phyloP scores from a whole-genome alignment of 2,797 vertebrate species.

The Pagetopsis macropterus region DNA sequence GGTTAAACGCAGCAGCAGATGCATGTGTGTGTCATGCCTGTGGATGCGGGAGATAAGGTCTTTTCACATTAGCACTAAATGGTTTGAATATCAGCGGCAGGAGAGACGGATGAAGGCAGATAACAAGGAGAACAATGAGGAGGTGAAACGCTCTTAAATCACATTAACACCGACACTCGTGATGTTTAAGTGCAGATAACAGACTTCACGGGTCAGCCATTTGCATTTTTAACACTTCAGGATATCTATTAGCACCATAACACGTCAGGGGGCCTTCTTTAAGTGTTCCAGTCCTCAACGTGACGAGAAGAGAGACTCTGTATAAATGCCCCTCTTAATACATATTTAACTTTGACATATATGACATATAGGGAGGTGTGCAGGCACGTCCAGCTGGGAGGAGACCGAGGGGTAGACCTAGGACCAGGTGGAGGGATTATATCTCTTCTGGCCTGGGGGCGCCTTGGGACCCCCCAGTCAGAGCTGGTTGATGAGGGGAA shows the following conservation, averaged over 20 bases:
- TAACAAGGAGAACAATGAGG: conserved; percentile 20
- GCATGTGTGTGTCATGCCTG: neutral
- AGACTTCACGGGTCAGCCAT: conserved; percentile 2
- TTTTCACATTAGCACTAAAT: neutral
- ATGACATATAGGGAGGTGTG: neutral
- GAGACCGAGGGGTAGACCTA: too few relatives aligned
- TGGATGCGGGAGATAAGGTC: neutral
- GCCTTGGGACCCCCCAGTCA: too few relatives aligned
- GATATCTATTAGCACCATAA: too few relatives aligned
- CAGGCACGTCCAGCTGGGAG: too few relatives aligned
- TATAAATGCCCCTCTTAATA: neutral
- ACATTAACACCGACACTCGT: conserved; percentile 14
- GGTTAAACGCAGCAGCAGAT: neutral
- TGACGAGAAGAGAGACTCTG: neutral
- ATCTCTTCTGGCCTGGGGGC: too few relatives aligned
- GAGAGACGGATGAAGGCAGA: conserved; percentile 6
- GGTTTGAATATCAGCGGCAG: conserved; percentile 27
- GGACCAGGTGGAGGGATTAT: too few relatives aligned
- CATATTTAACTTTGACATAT: too few relatives aligned
- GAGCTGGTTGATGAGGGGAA: too few relatives aligned
- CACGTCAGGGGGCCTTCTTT: too few relatives aligned
- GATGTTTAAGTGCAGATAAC: conserved; percentile 30
- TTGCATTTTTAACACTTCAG: neutral
- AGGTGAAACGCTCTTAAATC: conserved; percentile 16
- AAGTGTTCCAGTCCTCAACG: neutral